Conservation (phyloP, 2,113 vertebrate species). For the Oxyura jamaicensis region DNA sequence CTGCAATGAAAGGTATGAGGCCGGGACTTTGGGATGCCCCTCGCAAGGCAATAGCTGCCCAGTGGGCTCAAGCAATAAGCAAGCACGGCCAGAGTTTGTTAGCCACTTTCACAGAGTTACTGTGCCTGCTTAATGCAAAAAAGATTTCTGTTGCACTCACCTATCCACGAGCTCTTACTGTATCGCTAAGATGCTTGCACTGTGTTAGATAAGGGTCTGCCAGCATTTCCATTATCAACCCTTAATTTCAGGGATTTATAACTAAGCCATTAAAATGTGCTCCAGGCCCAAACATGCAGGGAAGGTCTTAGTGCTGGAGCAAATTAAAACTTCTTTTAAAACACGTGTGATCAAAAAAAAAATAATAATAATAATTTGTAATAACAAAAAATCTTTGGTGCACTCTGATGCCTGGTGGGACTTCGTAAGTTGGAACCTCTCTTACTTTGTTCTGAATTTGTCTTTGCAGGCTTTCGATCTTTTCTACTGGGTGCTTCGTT, state of each 20-base stretch:
- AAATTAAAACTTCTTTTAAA: constrained; percentile 31
- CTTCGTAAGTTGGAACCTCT: not conserved
- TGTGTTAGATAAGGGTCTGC: not conserved
- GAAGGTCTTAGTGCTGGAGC: constrained; percentile 12
- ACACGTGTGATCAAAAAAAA: not conserved
- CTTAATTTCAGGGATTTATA: constrained; percentile 38
- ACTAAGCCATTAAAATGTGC: constrained; percentile 26
- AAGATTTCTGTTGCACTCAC: not conserved
- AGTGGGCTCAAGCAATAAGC: not conserved
- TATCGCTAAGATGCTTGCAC: not conserved
- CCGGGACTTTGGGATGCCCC: not conserved
- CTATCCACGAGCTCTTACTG: not conserved
- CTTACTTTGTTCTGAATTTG: constrained; percentile 7
- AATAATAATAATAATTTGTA: not conserved
- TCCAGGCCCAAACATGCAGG: not conserved
- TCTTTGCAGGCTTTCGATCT: constrained; percentile 42
- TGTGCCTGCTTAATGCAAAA: not conserved
- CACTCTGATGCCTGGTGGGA: not conserved
- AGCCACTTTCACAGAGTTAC: not conserved
- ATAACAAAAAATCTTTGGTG: not conserved
- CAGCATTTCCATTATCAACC: constrained; percentile 37
- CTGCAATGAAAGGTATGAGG: rapidly evolving
- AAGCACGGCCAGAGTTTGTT: not conserved
- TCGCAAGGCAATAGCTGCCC: not conserved
- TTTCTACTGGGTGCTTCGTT: constrained; percentile 28